Evolutionary conservation across 1,140 invertebrate species (phyloP).

Genomic region (Bombus superbus): DNA sequence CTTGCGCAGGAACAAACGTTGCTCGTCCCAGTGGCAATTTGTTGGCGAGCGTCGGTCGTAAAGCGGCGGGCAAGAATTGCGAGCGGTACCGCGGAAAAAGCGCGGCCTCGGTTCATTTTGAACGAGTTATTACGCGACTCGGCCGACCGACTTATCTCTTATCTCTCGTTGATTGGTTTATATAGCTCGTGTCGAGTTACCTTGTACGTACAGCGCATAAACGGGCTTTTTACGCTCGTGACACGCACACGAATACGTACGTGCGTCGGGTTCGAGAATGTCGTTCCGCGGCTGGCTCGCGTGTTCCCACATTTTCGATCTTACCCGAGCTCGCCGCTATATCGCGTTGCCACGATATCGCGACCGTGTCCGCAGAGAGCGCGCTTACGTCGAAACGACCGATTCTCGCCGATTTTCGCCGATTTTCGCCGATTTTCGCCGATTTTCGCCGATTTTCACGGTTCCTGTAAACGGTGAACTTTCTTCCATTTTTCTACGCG

Average conservation of each 20-base stretch:
- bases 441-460: too few species aligned
- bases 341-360: too few species aligned
- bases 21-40: too few species aligned
- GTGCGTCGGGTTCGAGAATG: slow-evolving; percentile 34
- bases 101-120: slow-evolving; percentile 2
- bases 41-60: too few species aligned
- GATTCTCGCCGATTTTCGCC: too few species aligned
- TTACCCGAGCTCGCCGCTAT: neutral
- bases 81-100: neutral
- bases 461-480: too few species aligned
- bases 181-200: slow-evolving; percentile 45
- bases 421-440: too few species aligned
- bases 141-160: slow-evolving; percentile 33
- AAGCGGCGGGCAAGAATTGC: too few species aligned
- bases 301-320: slow-evolving; percentile 42
- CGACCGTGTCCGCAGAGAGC: neutral
- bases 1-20: too few species aligned
- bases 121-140: slow-evolving; percentile 16
- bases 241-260: slow-evolving; percentile 28
- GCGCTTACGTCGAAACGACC: too few species aligned
- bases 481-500: too few species aligned
- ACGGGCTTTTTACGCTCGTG: slow-evolving; percentile 43
- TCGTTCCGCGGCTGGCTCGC: neutral
- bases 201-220: slow-evolving; percentile 48
- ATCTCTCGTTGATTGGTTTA: slow-evolving; percentile 51